These are phyloP conservation scores for Andrena marginata DNA, from an alignment of 2,888 invertebrate genomes.

Conservation along the genomic window DNA sequence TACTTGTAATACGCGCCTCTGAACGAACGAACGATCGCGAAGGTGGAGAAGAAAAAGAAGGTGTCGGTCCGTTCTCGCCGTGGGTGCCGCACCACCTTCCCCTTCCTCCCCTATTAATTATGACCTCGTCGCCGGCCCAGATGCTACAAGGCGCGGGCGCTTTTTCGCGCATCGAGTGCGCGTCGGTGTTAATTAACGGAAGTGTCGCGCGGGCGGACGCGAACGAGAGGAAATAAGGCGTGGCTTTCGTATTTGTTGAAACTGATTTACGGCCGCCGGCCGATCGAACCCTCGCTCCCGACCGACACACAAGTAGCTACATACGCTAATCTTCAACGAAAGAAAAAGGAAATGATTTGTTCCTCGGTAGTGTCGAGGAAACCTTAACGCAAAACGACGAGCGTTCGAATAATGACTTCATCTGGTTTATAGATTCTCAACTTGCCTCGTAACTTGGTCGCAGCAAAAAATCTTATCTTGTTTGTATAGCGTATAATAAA, in stretches of 20 bases:
- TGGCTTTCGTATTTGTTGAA: constrained; percentile 21
- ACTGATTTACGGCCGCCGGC: constrained; percentile 13
- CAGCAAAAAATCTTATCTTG: not conserved
- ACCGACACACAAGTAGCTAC: too few relatives aligned
- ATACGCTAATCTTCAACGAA: too few relatives aligned
- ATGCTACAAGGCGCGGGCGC: not conserved
- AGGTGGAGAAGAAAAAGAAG: constrained; percentile 46
- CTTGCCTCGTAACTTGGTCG: not conserved
- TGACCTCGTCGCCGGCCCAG: constrained; percentile 17
- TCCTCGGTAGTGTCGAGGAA: too few relatives aligned
- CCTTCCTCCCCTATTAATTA: constrained; percentile 80
- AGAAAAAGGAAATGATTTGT: too few relatives aligned
- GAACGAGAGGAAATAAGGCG: constrained; percentile 24
- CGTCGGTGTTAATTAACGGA: constrained; percentile 28
- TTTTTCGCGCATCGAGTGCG: constrained; percentile 5
- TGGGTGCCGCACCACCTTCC: constrained; percentile 84
- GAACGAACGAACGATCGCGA: constrained; percentile 16
- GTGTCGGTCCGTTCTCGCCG: constrained; percentile 75
- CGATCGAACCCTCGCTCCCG: not conserved
- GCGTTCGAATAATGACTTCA: not conserved
- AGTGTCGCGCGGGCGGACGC: not conserved
- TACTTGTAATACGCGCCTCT: constrained; percentile 59
- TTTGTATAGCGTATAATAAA: not conserved
- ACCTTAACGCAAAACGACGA: too few relatives aligned
- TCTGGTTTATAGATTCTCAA: not conserved